Evolutionary conservation across 2,113 vertebrate genomes (phyloP).

Genomic region (Lepus europaeus): DNA sequence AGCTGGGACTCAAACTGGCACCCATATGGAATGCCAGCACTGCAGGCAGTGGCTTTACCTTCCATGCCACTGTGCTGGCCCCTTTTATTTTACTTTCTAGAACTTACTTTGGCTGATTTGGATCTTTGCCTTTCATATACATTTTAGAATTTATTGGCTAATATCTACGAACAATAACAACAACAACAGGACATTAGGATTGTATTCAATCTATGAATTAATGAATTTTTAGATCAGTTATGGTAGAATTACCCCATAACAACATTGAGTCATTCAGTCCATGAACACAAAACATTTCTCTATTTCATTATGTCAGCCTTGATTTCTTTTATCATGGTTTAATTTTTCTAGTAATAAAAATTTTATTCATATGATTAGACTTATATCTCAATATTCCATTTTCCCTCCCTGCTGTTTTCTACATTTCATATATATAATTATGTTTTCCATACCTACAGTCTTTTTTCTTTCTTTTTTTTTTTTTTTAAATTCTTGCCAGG

Average conservation of each 20-base stretch:
- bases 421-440: background rate
- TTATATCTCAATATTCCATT: background rate
- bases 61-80: background rate
- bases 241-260: background rate
- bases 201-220: background rate
- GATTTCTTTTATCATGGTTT: background rate
- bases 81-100: background rate
- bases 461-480: background rate
- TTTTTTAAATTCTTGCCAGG: too few species aligned
- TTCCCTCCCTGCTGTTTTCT: slow-evolving; percentile 13
- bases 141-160: background rate
- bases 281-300: background rate
- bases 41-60: background rate
- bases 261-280: background rate
- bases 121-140: background rate
- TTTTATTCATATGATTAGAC: background rate
- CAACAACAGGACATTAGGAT: background rate
- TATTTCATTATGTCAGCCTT: background rate
- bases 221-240: background rate
- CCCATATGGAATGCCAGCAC: too few species aligned
- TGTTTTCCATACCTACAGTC: background rate
- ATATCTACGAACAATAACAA: too few species aligned
- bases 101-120: background rate
- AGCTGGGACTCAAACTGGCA: too few species aligned
- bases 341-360: background rate